phyloP scores from a whole-genome alignment of 2,113 vertebrate genomes.

The Pluvianellus socialis region DNA sequence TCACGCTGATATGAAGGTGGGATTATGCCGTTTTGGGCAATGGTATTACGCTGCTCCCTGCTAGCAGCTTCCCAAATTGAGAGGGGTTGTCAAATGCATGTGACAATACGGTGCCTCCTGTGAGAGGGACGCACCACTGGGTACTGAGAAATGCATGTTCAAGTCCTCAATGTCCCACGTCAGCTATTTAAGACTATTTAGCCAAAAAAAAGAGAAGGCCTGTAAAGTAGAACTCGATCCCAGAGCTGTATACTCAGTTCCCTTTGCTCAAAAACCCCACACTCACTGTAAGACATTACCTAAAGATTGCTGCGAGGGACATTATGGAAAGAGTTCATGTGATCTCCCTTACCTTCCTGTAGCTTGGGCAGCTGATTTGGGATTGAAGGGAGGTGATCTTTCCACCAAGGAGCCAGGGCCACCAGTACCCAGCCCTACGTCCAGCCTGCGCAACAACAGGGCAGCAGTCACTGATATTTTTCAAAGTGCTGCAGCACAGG shows the following conservation, averaged over 20 bases:
- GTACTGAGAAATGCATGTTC: neutral
- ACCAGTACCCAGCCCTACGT: rapidly evolving
- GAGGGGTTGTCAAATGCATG: neutral
- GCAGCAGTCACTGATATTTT: neutral
- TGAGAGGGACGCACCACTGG: neutral
- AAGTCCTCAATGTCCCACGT: neutral
- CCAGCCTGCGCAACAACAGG: neutral
- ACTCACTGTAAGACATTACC: neutral
- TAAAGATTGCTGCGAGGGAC: neutral
- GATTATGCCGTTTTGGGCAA: neutral
- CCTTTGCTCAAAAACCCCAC: neutral
- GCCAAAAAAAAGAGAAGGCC: neutral
- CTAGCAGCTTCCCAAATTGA: neutral
- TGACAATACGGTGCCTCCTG: neutral
- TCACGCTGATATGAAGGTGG: neutral
- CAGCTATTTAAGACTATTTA: neutral
- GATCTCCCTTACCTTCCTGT: neutral
- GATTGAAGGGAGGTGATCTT: neutral
- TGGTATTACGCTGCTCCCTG: neutral
- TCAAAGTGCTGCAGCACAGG: neutral
- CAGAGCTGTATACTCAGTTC: neutral
- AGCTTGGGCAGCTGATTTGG: neutral
- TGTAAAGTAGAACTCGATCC: neutral
- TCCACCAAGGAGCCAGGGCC: neutral
- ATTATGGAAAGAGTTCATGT: neutral